A percentile compares a stretch with the other conserved stretches of the same genome.
phyloP scores from a whole-genome alignment of 2,797 vertebrate species.

The Anolis apletophallus region DNA sequence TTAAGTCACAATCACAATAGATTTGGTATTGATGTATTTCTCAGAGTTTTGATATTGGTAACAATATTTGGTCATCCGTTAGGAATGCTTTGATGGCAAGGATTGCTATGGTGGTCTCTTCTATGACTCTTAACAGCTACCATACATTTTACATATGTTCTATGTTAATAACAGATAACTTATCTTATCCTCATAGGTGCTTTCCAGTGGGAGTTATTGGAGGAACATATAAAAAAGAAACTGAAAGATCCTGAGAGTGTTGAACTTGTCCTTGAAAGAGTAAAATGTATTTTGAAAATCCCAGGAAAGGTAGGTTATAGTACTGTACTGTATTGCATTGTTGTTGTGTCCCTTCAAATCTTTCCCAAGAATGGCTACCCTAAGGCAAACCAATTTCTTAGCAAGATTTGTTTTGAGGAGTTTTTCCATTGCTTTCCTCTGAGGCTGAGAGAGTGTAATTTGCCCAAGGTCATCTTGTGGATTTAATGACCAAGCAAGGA shows the following conservation, averaged over 20 bases:
- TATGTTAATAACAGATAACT: neutral
- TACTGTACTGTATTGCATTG: neutral
- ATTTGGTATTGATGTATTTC: neutral
- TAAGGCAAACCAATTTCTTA: too few relatives aligned
- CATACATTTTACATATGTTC: neutral
- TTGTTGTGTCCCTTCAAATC: too few relatives aligned
- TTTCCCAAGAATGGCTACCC: too few relatives aligned
- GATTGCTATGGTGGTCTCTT: too few relatives aligned
- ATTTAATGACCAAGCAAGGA: too few relatives aligned
- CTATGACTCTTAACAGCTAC: neutral
- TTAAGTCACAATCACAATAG: neutral
- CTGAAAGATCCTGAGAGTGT: constrained; percentile 88
- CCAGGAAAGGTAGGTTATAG: constrained; percentile 82
- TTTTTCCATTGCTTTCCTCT: too few relatives aligned
- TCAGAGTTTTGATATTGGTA: neutral
- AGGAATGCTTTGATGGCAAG: too few relatives aligned
- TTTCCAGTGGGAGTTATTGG: constrained; percentile 92
- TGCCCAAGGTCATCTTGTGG: too few relatives aligned
- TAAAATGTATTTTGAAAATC: constrained; percentile 87
- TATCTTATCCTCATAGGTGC: constrained; percentile 80
- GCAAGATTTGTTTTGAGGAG: too few relatives aligned
- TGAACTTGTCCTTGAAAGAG: constrained; percentile 88
- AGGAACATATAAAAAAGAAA: constrained; percentile 91
- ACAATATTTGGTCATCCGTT: neutral
- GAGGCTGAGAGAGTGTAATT: too few relatives aligned